These are phyloP conservation scores for Porites evermanni DNA, from an alignment of 92 coral and sea anemone species.

Conservation along the genomic window DNA sequence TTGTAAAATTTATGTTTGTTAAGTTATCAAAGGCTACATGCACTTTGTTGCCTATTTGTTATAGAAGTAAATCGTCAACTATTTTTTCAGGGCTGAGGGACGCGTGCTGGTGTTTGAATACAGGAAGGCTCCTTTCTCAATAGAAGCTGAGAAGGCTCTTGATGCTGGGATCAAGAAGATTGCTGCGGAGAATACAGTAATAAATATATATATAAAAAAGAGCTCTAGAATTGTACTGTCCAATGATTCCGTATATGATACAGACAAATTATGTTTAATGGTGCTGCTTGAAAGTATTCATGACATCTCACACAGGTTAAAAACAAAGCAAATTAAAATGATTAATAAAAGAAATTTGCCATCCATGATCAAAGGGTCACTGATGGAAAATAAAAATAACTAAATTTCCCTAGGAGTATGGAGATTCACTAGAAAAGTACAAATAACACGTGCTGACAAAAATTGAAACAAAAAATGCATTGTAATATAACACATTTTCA, in stretches of 20 bases:
- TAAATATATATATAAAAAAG: neutral
- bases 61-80: too few species aligned
- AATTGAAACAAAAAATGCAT: too few species aligned
- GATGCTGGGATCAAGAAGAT: constrained; percentile 29
- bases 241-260: neutral
- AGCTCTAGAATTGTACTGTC: too few species aligned
- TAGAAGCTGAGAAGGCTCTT: constrained; percentile 16
- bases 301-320: neutral
- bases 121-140: constrained; percentile 15
- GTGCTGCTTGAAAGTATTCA: neutral
- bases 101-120: constrained; percentile 33
- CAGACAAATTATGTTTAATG: too few species aligned
- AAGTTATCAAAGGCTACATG: neutral
- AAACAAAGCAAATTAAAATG: neutral
- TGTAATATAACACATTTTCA: neutral
- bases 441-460: too few species aligned
- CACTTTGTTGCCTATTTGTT: neutral
- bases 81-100: constrained; percentile 36
- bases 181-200: constrained; percentile 33
- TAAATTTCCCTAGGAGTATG: neutral
- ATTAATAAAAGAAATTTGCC: too few species aligned
- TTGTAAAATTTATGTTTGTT: constrained; percentile 13
- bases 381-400: neutral
- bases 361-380: neutral
- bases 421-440: neutral